phyloP scores from a whole-genome alignment of 1,140 invertebrate genomes.

The Megalopta genalis region DNA sequence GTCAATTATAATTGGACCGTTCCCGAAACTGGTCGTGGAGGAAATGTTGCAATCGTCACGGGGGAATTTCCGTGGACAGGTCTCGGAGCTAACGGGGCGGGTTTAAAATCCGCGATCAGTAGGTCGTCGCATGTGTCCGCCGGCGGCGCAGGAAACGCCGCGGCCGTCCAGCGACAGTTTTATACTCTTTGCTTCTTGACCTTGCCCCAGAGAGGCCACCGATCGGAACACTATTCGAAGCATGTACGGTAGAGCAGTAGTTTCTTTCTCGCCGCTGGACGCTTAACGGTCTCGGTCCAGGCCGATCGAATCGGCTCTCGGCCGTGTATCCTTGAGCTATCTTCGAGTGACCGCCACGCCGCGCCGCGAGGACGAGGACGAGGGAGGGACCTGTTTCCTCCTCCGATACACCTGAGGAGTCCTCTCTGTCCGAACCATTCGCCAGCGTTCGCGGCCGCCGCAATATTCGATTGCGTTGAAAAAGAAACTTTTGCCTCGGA shows the following conservation, averaged over 20 bases:
- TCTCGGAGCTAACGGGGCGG: neutral
- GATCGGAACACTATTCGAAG: conserved; percentile 50
- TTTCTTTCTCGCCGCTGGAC: conserved; percentile 44
- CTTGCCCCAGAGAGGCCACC: conserved; percentile 63
- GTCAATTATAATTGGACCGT: too few species aligned
- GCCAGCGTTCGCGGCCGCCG: too few species aligned
- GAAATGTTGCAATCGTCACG: too few species aligned
- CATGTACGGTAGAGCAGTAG: conserved; percentile 51
- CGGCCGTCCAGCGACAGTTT: conserved; percentile 54
- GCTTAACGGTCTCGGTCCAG: conserved; percentile 51
- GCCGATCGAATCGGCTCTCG: conserved; percentile 43
- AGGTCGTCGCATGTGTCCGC: conserved; percentile 43
- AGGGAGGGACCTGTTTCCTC: conserved; percentile 2
- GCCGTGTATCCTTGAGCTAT: conserved; percentile 34
- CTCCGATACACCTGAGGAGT: too few species aligned
- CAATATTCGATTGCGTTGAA: too few species aligned
- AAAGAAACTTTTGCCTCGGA: too few species aligned
- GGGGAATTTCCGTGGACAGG: neutral
- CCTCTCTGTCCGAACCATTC: too few species aligned
- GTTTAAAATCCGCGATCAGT: conserved; percentile 59
- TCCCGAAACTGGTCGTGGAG: too few species aligned
- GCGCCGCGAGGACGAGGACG: neutral
- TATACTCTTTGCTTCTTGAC: conserved; percentile 65
- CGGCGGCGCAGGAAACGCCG: conserved; percentile 22
- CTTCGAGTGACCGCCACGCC: conserved; percentile 22